Evolutionary conservation across 2,797 vertebrate species (phyloP).

Genomic region (Neomorphus geoffroyi): DNA sequence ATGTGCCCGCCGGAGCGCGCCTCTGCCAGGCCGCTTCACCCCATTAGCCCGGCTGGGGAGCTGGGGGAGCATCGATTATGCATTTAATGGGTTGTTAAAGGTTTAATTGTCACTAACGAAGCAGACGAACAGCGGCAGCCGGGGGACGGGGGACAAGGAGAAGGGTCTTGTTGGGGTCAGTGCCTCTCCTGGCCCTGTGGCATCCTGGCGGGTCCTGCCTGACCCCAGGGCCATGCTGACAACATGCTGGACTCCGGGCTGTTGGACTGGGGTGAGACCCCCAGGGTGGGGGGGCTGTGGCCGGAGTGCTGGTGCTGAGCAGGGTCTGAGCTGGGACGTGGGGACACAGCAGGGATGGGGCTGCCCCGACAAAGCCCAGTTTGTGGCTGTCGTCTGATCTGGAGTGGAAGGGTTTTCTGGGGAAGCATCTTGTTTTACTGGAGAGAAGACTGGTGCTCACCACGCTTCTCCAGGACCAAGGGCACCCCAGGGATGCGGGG

Average conservation of each 20-base stretch:
- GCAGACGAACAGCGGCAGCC: conserved; percentile 55
- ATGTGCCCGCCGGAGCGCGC: conserved; percentile 75
- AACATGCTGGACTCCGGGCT: not conserved
- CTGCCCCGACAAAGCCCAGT: fast-evolving
- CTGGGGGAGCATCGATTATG: conserved; percentile 78
- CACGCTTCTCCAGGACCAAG: not conserved
- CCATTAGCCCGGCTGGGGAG: conserved; percentile 74
- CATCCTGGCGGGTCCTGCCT: not conserved
- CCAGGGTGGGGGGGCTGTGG: not conserved
- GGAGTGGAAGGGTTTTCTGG: not conserved
- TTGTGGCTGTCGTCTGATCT: fast-evolving
- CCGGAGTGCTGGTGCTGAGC: not conserved
- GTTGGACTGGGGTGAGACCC: not conserved
- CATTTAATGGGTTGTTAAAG: conserved; percentile 83
- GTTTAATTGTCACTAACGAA: conserved; percentile 80
- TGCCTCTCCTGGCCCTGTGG: not conserved
- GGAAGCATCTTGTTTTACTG: not conserved
- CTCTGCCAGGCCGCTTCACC: conserved; percentile 79
- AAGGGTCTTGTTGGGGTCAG: conserved; percentile 47
- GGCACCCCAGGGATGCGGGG: not conserved
- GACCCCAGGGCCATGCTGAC: not conserved
- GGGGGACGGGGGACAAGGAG: conserved; percentile 64
- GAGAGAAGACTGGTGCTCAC: fast-evolving
- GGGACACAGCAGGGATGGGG: not conserved
- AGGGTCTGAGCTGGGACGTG: fast-evolving